These are phyloP conservation scores for Enteromius fasciolatus DNA, from an alignment of 2,797 vertebrate species.

Conservation along the genomic window DNA sequence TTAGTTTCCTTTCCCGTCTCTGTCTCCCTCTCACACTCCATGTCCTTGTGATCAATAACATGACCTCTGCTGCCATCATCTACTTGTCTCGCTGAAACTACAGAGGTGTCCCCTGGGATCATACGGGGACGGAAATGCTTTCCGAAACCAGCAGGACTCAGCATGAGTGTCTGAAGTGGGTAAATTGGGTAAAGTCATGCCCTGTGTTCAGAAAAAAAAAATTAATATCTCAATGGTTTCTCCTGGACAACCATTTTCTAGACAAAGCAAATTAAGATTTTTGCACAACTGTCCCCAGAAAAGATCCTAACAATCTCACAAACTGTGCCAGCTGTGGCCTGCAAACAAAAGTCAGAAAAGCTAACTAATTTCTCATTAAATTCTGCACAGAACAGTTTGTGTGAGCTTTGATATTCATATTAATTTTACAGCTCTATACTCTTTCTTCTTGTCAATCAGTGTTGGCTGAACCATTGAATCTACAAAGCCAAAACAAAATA, in stretches of 20 bases:
- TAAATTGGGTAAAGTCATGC: conserved; percentile 13
- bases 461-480: conserved; percentile 1
- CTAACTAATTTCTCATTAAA: conserved; percentile 1
- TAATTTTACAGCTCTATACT: conserved; percentile 19
- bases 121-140: conserved; percentile 11
- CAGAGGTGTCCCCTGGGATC: conserved; percentile 21
- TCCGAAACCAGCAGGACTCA: conserved; percentile 7
- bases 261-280: neutral
- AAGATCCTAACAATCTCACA: neutral
- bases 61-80: conserved; percentile 31
- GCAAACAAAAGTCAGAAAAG: conserved; percentile 6
- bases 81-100: conserved; percentile 28
- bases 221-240: neutral
- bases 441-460: conserved; percentile 1
- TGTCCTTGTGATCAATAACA: conserved; percentile 42
- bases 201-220: conserved; percentile 1
- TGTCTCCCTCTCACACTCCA: neutral
- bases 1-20: conserved; percentile 39
- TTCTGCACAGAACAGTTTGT: neutral
- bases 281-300: neutral
- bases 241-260: neutral
- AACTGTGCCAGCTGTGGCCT: neutral
- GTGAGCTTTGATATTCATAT: neutral
- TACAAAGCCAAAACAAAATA: neutral
- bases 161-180: conserved; percentile 17